These are phyloP conservation scores for Tachina grossa DNA, from an alignment of 2,888 invertebrate species.

Conservation along the genomic window DNA sequence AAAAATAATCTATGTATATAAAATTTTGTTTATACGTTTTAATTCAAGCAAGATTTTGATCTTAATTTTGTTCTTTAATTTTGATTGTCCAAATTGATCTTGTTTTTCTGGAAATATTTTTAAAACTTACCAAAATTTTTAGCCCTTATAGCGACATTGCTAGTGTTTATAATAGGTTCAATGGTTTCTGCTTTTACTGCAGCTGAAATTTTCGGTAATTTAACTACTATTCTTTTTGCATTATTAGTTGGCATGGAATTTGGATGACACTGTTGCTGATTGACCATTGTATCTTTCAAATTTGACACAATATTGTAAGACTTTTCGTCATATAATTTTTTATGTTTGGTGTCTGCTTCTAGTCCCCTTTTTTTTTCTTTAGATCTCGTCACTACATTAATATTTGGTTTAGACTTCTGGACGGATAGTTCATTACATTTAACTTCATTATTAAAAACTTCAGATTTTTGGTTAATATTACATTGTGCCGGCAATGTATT, in stretches of 20 bases:
- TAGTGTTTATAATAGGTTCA: background rate
- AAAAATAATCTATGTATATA: too few species aligned
- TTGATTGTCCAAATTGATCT: background rate
- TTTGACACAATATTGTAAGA: background rate
- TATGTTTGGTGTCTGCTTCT: background rate
- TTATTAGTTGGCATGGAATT: background rate
- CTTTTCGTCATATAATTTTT: background rate
- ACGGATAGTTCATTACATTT: background rate
- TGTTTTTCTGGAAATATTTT: background rate
- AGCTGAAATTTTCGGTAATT: background rate
- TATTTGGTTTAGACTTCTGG: background rate
- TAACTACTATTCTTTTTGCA: background rate
- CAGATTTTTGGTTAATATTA: background rate
- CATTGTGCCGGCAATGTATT: constrained; percentile 58
- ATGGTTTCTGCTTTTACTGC: background rate
- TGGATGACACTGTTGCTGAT: too few species aligned
- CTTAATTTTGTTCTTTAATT: background rate
- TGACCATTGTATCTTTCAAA: background rate
- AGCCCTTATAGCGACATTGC: background rate
- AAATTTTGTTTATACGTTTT: too few species aligned
- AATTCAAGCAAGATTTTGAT: too few species aligned
- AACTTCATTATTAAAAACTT: background rate
- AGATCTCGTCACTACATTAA: background rate
- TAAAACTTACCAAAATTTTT: background rate
- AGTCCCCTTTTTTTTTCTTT: background rate